Percentiles rank a stretch among this genome's conserved stretches.
Conservation (phyloP, 2,888 invertebrate genomes). For the Dorcus hopei region DNA sequence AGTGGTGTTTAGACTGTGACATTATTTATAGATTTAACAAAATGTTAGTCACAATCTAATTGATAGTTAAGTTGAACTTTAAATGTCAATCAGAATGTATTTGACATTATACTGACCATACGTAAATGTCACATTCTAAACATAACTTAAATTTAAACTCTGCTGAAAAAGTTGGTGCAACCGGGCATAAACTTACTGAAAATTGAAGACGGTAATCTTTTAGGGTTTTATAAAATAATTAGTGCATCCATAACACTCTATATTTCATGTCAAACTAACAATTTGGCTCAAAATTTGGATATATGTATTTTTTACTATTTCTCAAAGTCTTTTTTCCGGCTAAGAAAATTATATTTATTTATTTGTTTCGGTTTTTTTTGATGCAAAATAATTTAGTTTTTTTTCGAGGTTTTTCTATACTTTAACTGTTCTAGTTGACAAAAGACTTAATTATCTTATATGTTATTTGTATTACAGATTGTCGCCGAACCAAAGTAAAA, state of each 20-base stretch:
- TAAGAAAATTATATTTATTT: background rate
- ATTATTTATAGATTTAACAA: no score
- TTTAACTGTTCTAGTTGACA: background rate
- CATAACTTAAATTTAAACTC: no score
- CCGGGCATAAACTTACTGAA: background rate
- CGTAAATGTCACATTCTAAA: no score
- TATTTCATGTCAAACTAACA: background rate
- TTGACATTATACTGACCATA: no score
- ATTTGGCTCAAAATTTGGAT: background rate
- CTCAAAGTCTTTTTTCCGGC: background rate
- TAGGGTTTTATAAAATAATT: background rate
- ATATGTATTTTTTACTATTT: background rate
- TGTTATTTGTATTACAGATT: slow-evolving; percentile 4
- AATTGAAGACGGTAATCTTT: background rate
- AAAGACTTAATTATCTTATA: background rate
- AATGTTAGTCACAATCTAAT: no score
- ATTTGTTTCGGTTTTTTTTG: background rate
- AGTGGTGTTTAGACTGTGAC: no score
- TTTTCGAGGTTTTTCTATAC: background rate
- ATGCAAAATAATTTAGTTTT: background rate
- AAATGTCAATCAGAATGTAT: no score
- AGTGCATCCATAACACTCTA: background rate
- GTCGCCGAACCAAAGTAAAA: slow-evolving; percentile 10
- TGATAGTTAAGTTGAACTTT: no score
- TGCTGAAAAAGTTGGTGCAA: no score